Conservation (phyloP, 2,113 vertebrate genomes). For the Coregonus clupeaformis region DNA sequence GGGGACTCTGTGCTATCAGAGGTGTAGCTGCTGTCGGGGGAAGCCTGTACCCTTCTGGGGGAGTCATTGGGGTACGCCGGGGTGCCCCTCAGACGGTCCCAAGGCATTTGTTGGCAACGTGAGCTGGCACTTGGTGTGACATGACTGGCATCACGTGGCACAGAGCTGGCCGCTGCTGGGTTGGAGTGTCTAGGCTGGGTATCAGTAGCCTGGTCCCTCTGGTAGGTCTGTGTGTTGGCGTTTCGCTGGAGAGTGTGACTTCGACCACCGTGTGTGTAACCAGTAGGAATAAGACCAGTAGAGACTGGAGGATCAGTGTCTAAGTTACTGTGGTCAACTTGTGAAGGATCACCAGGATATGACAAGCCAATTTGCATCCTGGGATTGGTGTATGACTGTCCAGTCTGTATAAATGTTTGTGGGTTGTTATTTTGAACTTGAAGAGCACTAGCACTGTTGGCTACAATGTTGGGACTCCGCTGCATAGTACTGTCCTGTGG, state of each 20-base stretch:
- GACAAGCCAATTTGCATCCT: constrained; percentile 30
- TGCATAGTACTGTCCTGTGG: background rate
- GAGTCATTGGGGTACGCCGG: constrained; percentile 63
- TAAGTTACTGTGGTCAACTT: background rate
- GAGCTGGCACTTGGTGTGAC: background rate
- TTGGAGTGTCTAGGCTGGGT: background rate
- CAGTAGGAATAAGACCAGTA: constrained; percentile 49
- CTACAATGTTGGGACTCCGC: background rate
- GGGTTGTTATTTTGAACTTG: constrained; percentile 19
- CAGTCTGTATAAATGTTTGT: background rate
- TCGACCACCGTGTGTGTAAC: constrained; percentile 53
- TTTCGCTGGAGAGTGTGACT: constrained; percentile 33
- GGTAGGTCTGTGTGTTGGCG: constrained; percentile 53
- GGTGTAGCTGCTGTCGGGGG: background rate
- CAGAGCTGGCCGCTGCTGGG: constrained; percentile 7
- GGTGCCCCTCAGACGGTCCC: constrained; percentile 70
- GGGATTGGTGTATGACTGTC: constrained; percentile 19
- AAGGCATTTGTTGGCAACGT: constrained; percentile 52
- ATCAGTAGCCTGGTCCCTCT: constrained; percentile 9
- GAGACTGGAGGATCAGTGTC: constrained; percentile 6
- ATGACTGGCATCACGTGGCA: background rate
- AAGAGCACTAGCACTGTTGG: too few species aligned
- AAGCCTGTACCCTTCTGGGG: constrained; percentile 16
- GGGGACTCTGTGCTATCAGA: constrained; percentile 46
- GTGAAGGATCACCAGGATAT: constrained; percentile 18